Evolutionary conservation across 2,797 vertebrate genomes (phyloP).

Genomic region (Melanotaenia maccullochi): DNA sequence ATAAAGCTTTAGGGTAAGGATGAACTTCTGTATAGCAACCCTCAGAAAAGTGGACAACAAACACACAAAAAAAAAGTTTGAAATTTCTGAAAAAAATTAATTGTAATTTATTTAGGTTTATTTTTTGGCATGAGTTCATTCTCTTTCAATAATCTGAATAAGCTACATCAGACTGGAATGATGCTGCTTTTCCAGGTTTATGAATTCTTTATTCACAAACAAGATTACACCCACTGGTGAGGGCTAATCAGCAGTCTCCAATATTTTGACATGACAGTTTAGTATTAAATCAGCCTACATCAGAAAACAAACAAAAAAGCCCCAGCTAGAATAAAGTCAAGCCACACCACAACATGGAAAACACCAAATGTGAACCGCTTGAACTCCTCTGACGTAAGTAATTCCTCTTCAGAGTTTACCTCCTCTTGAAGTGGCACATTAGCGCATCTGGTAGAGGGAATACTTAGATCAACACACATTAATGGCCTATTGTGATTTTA

Average conservation of each 20-base stretch:
- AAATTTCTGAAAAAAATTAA: background rate
- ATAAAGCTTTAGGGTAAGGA: conserved; percentile 40
- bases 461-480: conserved; percentile 24
- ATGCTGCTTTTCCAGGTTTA: too few relatives aligned
- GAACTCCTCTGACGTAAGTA: conserved; percentile 9
- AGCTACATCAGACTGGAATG: background rate
- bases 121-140: conserved; percentile 2
- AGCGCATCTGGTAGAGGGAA: conserved; percentile 15
- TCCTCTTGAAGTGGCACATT: conserved; percentile 7
- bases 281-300: background rate
- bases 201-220: background rate
- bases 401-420: background rate
- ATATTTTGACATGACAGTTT: background rate
- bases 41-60: conserved; percentile 11
- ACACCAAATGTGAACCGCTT: background rate
- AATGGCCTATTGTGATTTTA: conserved; percentile 25
- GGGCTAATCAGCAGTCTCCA: background rate
- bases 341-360: background rate
- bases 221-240: background rate
- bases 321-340: background rate
- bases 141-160: conserved; percentile 18
- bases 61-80: background rate
- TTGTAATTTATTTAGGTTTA: background rate
- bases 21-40: conserved; percentile 51
- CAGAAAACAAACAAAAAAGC: background rate